Evolutionary conservation across 37 sponge, comb jelly and placozoan species (phyloP).

Genomic region (Chondrosia reniformis): DNA sequence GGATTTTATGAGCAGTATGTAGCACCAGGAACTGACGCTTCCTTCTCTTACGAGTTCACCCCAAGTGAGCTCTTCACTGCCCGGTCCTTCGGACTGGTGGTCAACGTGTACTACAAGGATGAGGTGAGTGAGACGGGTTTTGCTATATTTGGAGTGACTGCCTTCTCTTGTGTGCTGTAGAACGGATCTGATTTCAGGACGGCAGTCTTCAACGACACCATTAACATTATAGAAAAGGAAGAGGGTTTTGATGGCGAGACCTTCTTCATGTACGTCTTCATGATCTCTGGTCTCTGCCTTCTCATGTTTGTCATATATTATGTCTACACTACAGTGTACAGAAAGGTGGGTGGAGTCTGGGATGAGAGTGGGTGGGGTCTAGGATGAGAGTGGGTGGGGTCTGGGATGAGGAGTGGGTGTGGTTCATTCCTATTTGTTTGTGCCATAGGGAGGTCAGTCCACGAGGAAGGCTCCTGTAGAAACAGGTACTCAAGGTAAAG

Average conservation of each 20-base stretch:
- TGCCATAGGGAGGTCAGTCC: background rate
- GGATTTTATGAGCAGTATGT: slow-evolving; percentile 60
- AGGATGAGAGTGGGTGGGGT: background rate
- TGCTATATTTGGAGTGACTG: slow-evolving; percentile 4
- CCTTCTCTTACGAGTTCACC: slow-evolving; percentile 60
- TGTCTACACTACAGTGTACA: slow-evolving; percentile 69
- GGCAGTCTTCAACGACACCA: slow-evolving; percentile 93
- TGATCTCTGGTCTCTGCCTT: slow-evolving; percentile 77
- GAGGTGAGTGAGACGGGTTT: slow-evolving; percentile 33
- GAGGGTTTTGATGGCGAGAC: slow-evolving; percentile 94
- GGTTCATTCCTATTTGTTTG: background rate
- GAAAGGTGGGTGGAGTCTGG: slow-evolving; percentile 37
- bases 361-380: background rate
- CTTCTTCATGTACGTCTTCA: slow-evolving; percentile 95
- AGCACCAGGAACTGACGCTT: slow-evolving; percentile 56
- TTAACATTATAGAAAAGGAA: slow-evolving; percentile 83
- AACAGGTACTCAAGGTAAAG: slow-evolving; percentile 61
- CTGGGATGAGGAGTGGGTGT: background rate
- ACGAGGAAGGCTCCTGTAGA: slow-evolving; percentile 29
- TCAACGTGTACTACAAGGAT: slow-evolving; percentile 73
- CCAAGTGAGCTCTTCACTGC: slow-evolving; percentile 81
- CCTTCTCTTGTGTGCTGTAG: slow-evolving; percentile 21
- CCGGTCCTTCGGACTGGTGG: slow-evolving; percentile 63
- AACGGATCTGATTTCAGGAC: slow-evolving; percentile 73
- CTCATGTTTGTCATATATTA: slow-evolving; percentile 83